Base-by-base conservation (phyloP, 2,797 vertebrate species). In the Gymnodraco acuticeps region DNA sequence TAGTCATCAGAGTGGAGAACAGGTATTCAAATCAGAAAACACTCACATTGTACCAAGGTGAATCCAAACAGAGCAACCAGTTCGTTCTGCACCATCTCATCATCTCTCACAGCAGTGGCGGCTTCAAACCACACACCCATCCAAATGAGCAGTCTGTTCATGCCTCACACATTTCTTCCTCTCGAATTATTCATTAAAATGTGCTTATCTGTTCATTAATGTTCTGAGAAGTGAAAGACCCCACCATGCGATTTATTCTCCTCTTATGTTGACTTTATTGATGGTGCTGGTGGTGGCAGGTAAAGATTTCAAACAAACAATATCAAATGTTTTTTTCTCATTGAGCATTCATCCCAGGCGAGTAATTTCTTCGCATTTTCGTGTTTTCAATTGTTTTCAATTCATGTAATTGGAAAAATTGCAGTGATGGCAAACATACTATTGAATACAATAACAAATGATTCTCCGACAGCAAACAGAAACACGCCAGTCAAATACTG, bases 111-210 rank as follows among this genome's bases (percentile, higher is more conserved):
- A 33, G 71, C 65, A 43, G 56, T 27, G 73, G 66, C 55, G 70
- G 38, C 52, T 38, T 69, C 46, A 41, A 54, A 64, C 59, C 64
- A 65, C 46, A 66, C 5, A 77, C 38, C 51, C 45, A 41, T 51
- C 65, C 55, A 58, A 58, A 64, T 52, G 27, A 80, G 62, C 61
- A 52, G 51, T 65, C 60, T 61, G 48, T 51, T 74, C 50, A 43
- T 73, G 67, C 72, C 41, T 64, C 70, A 54, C 20, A 67, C 69
- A 41, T 68, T 81, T 77, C 53, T 61, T 51, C 45, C 64, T 55
- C 75, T 67, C 76, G 73, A 69, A 85, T 83, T 70, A 79, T 73
- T 81, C 61, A 88, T 82, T 84, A n/a, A 68, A 72, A 85, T 77
- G 71, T 69, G 42, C 64, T 82, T 72, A 51, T 85, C 51, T 73